phyloP scores from a whole-genome alignment of 1,140 invertebrate genomes.

The Neomicropteryx cornuta region DNA sequence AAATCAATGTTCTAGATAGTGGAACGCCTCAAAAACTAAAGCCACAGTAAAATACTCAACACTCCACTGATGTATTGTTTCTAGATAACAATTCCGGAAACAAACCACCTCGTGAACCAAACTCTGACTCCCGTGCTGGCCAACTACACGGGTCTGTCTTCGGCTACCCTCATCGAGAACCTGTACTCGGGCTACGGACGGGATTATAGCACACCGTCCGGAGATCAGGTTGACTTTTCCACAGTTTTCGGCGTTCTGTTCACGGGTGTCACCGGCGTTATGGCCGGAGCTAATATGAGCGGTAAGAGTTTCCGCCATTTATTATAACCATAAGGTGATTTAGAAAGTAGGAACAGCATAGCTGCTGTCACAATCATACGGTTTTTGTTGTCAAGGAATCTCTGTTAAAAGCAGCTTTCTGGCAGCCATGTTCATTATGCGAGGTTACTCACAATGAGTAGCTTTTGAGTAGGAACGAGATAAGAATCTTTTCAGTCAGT shows the following conservation, averaged over 20 bases:
- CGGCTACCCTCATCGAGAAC: slow-evolving; percentile 53
- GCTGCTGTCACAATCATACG: too few species aligned
- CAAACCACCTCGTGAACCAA: slow-evolving; percentile 53
- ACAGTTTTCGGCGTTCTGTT: slow-evolving; percentile 91
- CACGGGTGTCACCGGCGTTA: slow-evolving; percentile 96
- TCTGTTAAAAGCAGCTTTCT: too few species aligned
- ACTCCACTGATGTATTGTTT: too few species aligned
- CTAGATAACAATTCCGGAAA: slow-evolving; percentile 60
- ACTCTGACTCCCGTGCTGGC: slow-evolving; percentile 39
- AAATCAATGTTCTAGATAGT: too few species aligned
- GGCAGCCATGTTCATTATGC: too few species aligned
- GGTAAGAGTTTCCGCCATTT: slow-evolving; percentile 43
- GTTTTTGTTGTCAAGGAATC: too few species aligned
- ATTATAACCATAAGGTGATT: slow-evolving; percentile 5
- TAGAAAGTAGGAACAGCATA: too few species aligned
- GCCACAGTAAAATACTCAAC: too few species aligned
- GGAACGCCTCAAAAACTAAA: too few species aligned
- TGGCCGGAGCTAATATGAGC: slow-evolving; percentile 99
- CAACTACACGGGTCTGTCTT: slow-evolving; percentile 72
- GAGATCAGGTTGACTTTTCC: slow-evolving; percentile 68
- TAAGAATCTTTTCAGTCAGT: too few species aligned
- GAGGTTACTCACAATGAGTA: too few species aligned
- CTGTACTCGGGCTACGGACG: slow-evolving; percentile 62
- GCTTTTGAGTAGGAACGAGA: too few species aligned
- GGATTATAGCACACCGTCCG: slow-evolving; percentile 77